Conservation (phyloP, 1,140 invertebrate genomes). For the Drosophila nasuta region DNA sequence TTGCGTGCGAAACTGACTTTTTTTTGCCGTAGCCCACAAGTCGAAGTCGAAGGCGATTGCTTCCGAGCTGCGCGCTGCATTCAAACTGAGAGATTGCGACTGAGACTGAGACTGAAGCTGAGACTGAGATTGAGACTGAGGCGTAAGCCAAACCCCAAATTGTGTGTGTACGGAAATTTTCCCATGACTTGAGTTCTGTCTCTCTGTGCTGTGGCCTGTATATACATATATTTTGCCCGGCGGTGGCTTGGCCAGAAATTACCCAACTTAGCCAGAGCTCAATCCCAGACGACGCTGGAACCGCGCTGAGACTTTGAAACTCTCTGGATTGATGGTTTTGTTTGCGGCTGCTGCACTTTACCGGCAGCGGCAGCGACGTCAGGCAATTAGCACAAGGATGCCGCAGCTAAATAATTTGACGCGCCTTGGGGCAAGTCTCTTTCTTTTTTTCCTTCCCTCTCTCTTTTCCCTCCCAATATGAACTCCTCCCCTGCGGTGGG, state of each 20-base stretch:
- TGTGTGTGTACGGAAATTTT: slow-evolving; percentile 84
- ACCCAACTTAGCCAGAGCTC: slow-evolving; percentile 62
- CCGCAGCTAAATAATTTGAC: slow-evolving; percentile 80
- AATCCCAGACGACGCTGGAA: slow-evolving; percentile 36
- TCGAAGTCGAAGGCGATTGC: slow-evolving; percentile 7
- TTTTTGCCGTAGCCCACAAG: slow-evolving; percentile 47
- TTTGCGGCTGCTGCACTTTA: slow-evolving; percentile 69
- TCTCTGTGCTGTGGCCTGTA: slow-evolving; percentile 49
- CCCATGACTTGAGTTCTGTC: slow-evolving; percentile 72
- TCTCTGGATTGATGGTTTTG: slow-evolving; percentile 72
- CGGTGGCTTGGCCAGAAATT: slow-evolving; percentile 82
- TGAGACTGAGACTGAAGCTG: neutral
- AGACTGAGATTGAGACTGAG: slow-evolving; percentile 32
- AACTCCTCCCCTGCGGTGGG: slow-evolving; percentile 23
- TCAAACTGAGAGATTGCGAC: neutral
- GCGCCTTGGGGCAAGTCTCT: slow-evolving; percentile 48
- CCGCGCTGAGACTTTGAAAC: slow-evolving; percentile 22
- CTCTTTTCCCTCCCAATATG: slow-evolving; percentile 16
- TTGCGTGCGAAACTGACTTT: slow-evolving; percentile 85
- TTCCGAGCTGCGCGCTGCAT: slow-evolving; percentile 7
- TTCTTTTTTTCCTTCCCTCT: slow-evolving; percentile 15
- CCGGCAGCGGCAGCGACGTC: slow-evolving; percentile 46
- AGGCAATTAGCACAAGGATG: slow-evolving; percentile 82
- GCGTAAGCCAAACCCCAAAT: slow-evolving; percentile 82
- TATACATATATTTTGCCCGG: slow-evolving; percentile 67